phyloP scores from a whole-genome alignment of 2,888 invertebrate species.

The Autographa pulchrina region DNA sequence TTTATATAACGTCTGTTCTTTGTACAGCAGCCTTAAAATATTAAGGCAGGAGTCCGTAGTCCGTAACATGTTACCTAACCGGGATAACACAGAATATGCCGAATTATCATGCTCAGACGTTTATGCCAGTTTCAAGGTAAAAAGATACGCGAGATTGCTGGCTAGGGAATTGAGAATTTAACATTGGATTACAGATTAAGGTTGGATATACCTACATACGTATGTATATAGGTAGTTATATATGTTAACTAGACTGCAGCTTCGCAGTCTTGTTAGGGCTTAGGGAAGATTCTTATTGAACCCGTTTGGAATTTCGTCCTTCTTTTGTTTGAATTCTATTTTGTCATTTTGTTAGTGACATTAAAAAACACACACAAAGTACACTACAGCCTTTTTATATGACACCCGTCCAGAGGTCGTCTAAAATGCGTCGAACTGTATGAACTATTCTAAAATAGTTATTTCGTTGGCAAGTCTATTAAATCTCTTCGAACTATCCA shows the following conservation, averaged over 20 bases:
- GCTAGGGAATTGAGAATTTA: constrained; percentile 7
- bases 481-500: not conserved
- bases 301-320: too few species aligned
- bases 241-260: not conserved
- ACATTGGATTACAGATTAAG: constrained; percentile 2
- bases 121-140: constrained; percentile 26
- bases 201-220: not conserved
- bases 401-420: too few species aligned
- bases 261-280: too few species aligned
- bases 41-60: constrained; percentile 33
- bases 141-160: constrained; percentile 12
- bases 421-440: not conserved
- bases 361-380: too few species aligned
- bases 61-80: constrained; percentile 32
- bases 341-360: too few species aligned
- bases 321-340: too few species aligned
- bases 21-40: constrained; percentile 46
- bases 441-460: not conserved
- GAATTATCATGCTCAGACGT: constrained; percentile 30
- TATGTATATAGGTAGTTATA: not conserved
- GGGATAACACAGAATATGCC: constrained; percentile 27
- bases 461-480: not conserved
- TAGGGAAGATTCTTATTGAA: too few species aligned
- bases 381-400: too few species aligned
- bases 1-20: constrained; percentile 37